Conservation (phyloP, 53 echinoderm and acorn worm species). For the Glandiceps talaboti region DNA sequence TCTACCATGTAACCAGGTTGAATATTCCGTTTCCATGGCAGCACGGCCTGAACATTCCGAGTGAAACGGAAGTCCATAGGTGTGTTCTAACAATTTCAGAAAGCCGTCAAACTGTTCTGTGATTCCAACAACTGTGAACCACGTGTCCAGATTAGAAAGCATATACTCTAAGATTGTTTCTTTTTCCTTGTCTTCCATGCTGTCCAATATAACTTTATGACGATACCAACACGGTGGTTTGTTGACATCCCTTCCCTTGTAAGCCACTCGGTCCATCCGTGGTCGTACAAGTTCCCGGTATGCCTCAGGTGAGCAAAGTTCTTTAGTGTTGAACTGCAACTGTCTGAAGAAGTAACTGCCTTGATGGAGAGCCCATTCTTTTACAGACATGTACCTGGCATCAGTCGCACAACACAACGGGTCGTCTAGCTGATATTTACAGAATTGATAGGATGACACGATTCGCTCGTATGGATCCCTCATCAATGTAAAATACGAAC, state of each 20-base stretch:
- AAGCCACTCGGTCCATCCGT: background rate
- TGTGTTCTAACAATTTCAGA: constrained; percentile 59
- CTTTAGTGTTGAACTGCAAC: constrained; percentile 37
- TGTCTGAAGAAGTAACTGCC: constrained; percentile 90
- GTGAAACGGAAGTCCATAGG: constrained; percentile 61
- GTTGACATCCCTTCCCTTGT: background rate
- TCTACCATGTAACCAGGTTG: background rate
- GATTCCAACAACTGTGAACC: constrained; percentile 72
- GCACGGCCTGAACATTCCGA: constrained; percentile 39
- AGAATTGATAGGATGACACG: constrained; percentile 75
- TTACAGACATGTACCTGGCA: constrained; percentile 44
- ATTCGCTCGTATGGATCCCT: constrained; percentile 77
- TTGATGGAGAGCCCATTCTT: constrained; percentile 89
- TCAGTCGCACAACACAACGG: constrained; percentile 67
- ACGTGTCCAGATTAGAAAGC: constrained; percentile 59
- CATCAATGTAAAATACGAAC: constrained; percentile 89
- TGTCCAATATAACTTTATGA: constrained; percentile 70
- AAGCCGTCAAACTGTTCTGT: constrained; percentile 66
- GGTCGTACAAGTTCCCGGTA: constrained; percentile 1
- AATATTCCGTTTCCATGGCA: constrained; percentile 12
- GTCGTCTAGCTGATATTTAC: constrained; percentile 42
- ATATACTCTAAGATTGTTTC: constrained; percentile 33
- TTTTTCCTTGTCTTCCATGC: constrained; percentile 27
- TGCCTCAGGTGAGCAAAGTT: constrained; percentile 21
- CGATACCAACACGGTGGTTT: constrained; percentile 79